Evolutionary conservation across 2,113 vertebrate genomes (phyloP).

Genomic region (Vulpes ferrilata): DNA sequence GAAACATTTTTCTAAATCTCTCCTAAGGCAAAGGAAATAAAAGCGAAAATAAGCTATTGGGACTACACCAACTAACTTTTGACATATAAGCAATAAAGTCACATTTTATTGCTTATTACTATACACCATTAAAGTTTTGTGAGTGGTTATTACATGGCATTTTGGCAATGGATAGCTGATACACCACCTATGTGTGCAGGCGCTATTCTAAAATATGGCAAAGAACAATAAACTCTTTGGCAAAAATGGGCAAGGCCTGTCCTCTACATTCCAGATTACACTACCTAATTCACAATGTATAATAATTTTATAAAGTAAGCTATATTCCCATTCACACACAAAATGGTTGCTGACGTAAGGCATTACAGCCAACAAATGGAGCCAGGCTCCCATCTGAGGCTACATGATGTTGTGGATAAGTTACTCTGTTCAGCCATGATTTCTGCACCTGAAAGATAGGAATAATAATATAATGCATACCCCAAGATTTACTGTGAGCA

Average conservation of each 20-base stretch:
- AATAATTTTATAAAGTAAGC: background rate
- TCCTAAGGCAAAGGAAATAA: background rate
- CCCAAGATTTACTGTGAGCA: background rate
- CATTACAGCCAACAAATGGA: background rate
- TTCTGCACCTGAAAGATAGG: background rate
- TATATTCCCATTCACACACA: background rate
- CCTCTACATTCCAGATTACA: background rate
- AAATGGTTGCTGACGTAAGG: background rate
- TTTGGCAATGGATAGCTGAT: background rate
- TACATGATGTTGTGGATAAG: background rate
- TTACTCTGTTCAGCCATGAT: background rate
- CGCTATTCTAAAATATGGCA: background rate
- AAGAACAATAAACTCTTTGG: background rate
- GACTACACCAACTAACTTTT: background rate
- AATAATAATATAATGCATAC: background rate
- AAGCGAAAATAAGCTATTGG: background rate
- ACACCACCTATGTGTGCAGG: background rate
- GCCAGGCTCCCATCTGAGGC: background rate
- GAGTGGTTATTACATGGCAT: background rate
- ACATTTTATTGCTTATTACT: background rate
- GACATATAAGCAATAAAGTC: background rate
- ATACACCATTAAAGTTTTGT: background rate
- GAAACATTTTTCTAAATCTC: background rate
- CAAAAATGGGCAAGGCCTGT: background rate
- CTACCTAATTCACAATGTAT: constrained; percentile 41